Evolutionary conservation across 2,797 vertebrate species (phyloP).

Genomic region (Poliocrania exsul): DNA sequence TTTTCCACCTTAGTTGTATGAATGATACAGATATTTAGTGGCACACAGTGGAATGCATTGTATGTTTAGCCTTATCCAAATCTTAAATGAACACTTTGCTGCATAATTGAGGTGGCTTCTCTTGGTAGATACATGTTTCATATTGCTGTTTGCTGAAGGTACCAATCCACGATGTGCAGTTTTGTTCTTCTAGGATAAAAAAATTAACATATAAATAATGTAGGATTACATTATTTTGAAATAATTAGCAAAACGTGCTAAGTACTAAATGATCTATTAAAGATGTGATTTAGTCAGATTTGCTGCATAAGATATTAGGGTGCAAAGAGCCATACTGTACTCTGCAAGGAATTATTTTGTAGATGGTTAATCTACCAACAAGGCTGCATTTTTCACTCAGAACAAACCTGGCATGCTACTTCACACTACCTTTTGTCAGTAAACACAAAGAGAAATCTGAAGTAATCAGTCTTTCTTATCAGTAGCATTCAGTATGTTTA

Average conservation of each 20-base stretch:
- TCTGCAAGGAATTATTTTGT: slow-evolving; percentile 53
- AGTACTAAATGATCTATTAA: slow-evolving; percentile 67
- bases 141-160: slow-evolving; percentile 44
- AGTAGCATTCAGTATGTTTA: slow-evolving; percentile 68
- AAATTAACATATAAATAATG: slow-evolving; percentile 67
- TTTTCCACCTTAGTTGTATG: slow-evolving; percentile 41
- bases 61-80: slow-evolving; percentile 57
- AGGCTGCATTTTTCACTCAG: slow-evolving; percentile 71
- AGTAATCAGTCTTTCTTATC: slow-evolving; percentile 79
- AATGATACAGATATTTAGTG: slow-evolving; percentile 37
- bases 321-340: slow-evolving; percentile 24
- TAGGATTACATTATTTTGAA: slow-evolving; percentile 69
- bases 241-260: slow-evolving; percentile 67
- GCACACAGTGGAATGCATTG: background rate
- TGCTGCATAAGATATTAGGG: slow-evolving; percentile 53
- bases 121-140: slow-evolving; percentile 27
- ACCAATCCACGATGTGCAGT: background rate
- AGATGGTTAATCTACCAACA: slow-evolving; percentile 55
- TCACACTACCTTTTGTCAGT: slow-evolving; percentile 71
- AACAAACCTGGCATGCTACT: slow-evolving; percentile 42
- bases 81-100: slow-evolving; percentile 36
- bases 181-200: slow-evolving; percentile 61
- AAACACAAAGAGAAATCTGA: slow-evolving; percentile 78
- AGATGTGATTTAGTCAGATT: slow-evolving; percentile 57
- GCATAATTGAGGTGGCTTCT: slow-evolving; percentile 43